Evolutionary conservation across 2,888 invertebrate species (phyloP).

Genomic region (Watsonalla binaria): DNA sequence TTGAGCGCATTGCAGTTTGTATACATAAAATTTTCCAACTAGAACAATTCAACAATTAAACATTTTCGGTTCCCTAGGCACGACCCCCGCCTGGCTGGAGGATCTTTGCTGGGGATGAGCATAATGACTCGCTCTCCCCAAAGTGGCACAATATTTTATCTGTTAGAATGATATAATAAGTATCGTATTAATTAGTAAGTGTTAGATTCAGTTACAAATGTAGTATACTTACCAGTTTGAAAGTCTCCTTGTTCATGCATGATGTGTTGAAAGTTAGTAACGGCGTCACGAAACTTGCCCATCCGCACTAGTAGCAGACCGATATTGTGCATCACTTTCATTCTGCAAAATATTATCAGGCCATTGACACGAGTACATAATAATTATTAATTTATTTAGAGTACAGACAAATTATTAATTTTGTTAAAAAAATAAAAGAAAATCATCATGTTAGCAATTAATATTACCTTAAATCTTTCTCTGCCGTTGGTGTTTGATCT

Average conservation of each 20-base stretch:
- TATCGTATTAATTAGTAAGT: not conserved
- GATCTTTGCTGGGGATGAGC: too few species aligned
- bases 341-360: constrained; percentile 69
- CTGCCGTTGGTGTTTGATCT: constrained; percentile 95
- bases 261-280: constrained; percentile 97
- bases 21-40: too few species aligned
- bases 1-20: too few species aligned
- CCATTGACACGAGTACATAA: not conserved
- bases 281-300: constrained; percentile 97
- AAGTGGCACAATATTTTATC: too few species aligned
- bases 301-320: constrained; percentile 95
- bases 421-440: not conserved
- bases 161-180: not conserved
- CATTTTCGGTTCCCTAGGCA: too few species aligned
- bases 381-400: too few species aligned
- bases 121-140: too few species aligned
- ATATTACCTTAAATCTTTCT: constrained; percentile 90
- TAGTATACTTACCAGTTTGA: constrained; percentile 76
- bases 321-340: constrained; percentile 99
- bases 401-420: not conserved
- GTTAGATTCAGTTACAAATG: too few species aligned
- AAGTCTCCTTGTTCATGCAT: constrained; percentile 97
- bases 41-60: too few species aligned
- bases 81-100: too few species aligned
- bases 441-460: not conserved